These are phyloP conservation scores for Hippopotamyrus pictus DNA, from an alignment of 2,797 vertebrate species.

Conservation along the genomic window DNA sequence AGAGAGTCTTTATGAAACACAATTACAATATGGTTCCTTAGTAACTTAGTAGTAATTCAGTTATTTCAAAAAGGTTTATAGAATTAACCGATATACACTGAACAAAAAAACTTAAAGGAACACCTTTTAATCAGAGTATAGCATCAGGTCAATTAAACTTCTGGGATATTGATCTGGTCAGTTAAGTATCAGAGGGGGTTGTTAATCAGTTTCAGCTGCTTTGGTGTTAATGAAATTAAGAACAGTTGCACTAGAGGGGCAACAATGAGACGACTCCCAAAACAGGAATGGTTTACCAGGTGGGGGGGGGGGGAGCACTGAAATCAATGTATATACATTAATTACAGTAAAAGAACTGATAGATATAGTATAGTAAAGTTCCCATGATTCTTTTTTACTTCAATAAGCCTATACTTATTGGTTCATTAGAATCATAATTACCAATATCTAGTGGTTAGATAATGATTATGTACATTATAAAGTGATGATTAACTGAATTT, in stretches of 20 bases:
- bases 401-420: not conserved
- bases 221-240: no score
- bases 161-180: no score
- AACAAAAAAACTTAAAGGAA: no score
- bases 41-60: not conserved
- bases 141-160: no score
- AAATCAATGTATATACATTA: not conserved
- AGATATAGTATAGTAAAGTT: not conserved
- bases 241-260: no score
- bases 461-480: not conserved
- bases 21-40: not conserved
- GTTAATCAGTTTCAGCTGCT: no score
- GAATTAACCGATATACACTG: not conserved
- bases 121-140: no score
- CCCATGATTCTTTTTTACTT: not conserved
- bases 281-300: no score
- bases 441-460: not conserved
- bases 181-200: no score
- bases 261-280: no score
- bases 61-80: not conserved
- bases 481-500: no score
- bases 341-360: not conserved
- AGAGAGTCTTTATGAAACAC: not conserved
- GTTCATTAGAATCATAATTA: not conserved
- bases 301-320: not conserved